Evolutionary conservation across 2,888 invertebrate species (phyloP), one percentile per base, ranked within the genome.

Genomic region (Troides oblongomaculatus): DNA sequence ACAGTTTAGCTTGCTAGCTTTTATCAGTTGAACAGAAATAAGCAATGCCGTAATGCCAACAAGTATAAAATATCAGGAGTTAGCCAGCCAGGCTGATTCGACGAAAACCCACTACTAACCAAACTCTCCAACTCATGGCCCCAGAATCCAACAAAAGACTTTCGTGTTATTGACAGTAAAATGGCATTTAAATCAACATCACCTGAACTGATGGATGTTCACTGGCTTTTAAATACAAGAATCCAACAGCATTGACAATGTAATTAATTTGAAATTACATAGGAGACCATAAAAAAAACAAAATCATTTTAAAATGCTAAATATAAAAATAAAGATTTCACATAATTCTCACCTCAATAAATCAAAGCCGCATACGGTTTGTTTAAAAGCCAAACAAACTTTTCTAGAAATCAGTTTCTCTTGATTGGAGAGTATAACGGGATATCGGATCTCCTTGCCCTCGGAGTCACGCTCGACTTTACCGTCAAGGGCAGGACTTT

Each of bases 361-460:
- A 93, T 99, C 99, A 87, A 99, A 99, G 23, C 99, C 99, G 86
- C 99, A 99, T 10, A 99, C 99, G 12, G 99, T 99, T 93, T 99
- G 99, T 90, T 98, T 97, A 86, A 98, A 98, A 5, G 98, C 98
- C 71, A 98, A 91, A 84, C 99, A 99, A 62, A 99, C 99, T 93
- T 99, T 99, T 74, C 99, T 94, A 1, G 99, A 99, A 78, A 99
- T 99, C 60, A 99, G 93, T 88, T 99, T 99, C 92, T 99, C 99
- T 64, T 97, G 97, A 83, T 99, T 99, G 83, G 97, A 98, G 72
- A 99, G 91, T 84, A 99, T 99, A 12, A 99, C 99, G 1, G 99
- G 99, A 90, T 99, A 99, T 57, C 99, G 95, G 75, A 99, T 98
- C 94, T 99, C 99, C 86, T 98, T 97, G 74, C 99, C 99, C 83